Conservation (phyloP, 2,797 vertebrate species). For the Ceyx erithaca region DNA sequence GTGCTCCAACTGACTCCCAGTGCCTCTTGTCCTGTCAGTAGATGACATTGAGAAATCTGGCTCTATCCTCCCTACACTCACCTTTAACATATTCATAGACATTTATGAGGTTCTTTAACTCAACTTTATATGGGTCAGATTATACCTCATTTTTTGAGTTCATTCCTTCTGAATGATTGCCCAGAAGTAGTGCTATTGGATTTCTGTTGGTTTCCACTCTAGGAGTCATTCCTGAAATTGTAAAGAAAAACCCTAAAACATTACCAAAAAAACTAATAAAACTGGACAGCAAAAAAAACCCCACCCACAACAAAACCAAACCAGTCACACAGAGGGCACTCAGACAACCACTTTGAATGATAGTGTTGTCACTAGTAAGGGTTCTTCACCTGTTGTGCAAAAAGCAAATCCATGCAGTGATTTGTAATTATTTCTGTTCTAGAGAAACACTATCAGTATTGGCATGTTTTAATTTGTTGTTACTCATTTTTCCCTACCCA, state of each 20-base stretch:
- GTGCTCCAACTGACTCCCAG: too few species aligned
- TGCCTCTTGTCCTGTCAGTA: too few species aligned
- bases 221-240: not conserved
- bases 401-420: too few species aligned
- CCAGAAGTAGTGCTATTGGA: not conserved
- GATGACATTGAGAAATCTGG: too few species aligned
- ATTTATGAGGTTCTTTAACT: not conserved
- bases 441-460: too few species aligned
- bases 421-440: too few species aligned
- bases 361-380: not conserved
- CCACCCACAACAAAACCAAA: not conserved
- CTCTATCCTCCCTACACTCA: too few species aligned
- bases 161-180: not conserved
- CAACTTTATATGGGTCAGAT: not conserved
- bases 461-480: too few species aligned
- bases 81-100: too few species aligned
- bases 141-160: not conserved
- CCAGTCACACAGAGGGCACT: not conserved
- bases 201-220: not conserved
- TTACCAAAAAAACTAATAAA: not conserved
- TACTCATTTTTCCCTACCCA: too few species aligned
- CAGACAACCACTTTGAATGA: rapidly evolving
- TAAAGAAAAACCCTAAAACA: not conserved
- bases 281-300: not conserved
- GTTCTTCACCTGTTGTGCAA: too few species aligned